Evolutionary conservation across 2,888 invertebrate genomes (phyloP), one percentile per base, ranked within the genome.

Genomic region (Aethes cnicana): DNA sequence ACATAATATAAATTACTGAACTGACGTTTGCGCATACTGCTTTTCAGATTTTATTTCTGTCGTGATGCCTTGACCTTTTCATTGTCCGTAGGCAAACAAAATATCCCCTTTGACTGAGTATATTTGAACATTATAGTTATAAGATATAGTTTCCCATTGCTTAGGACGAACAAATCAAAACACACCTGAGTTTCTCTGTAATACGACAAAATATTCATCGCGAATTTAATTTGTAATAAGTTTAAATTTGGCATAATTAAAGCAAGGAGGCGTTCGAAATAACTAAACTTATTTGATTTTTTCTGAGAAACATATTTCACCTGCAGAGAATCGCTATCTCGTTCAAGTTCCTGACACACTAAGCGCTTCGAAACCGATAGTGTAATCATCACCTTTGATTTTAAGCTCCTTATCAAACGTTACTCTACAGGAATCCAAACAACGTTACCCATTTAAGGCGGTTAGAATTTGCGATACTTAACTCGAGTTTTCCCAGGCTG

Each of bases 291-390:
- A n/a, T n/a, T n/a, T n/a, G n/a, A n/a, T n/a, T n/a, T n/a, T n/a
- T n/a, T 32, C 44, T 12, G 17, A 2, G 25, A 32, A 23, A 44
- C 44, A 44, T 16, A 32, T 11, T 32, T 21, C 14, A 9, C 39
- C 33, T 14, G 33, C 12, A 12, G 12, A 25, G 11, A 17, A 16
- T 1, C 25, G 25, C 6, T 44, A 50, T 50, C 44, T 17, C 12
- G 53, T 43, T 56, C 46, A 50, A 69, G 65, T 68, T 68, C 47
- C 50, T 79, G 84, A 84, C 84, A 83, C 77, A 83, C 75, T 78
- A 49, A 56, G 63, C 68, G 67, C 64, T 75, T 72, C 73, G 66
- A 62, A 56, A 54, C 56, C 56, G 81, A 79, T 81, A 78, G 56
- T 54, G 44, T 41, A 69, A 72, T 70, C 70, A 56, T 62, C 63